Conservation (phyloP, 2,888 invertebrate species). For the Monochamus alternatus region DNA sequence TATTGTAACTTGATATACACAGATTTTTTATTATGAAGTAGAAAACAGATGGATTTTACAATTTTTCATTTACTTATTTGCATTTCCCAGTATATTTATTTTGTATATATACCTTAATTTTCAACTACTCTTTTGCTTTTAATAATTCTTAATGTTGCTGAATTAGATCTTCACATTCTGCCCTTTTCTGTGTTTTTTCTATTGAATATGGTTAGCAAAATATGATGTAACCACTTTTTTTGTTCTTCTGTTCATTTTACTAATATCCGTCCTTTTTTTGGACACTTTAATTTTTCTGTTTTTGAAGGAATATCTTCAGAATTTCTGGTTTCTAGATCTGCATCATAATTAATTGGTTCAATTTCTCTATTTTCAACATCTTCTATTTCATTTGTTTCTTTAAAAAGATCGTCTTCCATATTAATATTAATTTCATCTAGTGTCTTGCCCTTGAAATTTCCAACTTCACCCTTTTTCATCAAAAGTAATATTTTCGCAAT, state of each 20-base stretch:
- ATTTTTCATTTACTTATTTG: neutral
- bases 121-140: constrained; percentile 9
- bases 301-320: neutral
- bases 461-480: constrained; percentile 8
- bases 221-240: constrained; percentile 26
- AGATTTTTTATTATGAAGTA: no score
- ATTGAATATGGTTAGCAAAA: constrained; percentile 28
- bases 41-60: neutral
- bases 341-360: constrained; percentile 1
- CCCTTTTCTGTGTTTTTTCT: constrained; percentile 31
- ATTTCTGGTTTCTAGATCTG: neutral
- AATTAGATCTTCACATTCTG: constrained; percentile 24
- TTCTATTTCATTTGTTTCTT: neutral
- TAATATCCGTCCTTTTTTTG: constrained; percentile 7
- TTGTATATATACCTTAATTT: constrained; percentile 31
- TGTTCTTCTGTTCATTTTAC: constrained; percentile 23
- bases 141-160: constrained; percentile 12
- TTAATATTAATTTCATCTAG: constrained; percentile 12
- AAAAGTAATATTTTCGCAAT: constrained; percentile 12
- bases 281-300: neutral
- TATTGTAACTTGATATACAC: no score
- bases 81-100: constrained; percentile 5
- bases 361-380: neutral
- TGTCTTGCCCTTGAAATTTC: constrained; percentile 9
- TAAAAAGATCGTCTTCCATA: constrained; percentile 8